phyloP scores from a whole-genome alignment of 2,797 vertebrate genomes.

The Manis crassicaudata region DNA sequence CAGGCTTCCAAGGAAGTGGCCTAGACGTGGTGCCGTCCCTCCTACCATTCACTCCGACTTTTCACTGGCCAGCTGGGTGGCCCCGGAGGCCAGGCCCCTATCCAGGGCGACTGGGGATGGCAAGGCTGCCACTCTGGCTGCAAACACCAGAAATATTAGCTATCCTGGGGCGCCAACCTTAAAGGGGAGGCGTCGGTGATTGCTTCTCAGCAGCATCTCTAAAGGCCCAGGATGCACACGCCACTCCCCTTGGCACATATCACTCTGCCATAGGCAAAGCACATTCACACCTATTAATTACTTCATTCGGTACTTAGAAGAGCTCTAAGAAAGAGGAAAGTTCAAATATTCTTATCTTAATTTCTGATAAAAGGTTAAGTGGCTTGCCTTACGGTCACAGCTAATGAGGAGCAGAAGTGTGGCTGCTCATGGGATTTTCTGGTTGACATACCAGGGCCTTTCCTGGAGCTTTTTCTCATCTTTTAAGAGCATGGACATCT shows the following conservation, averaged over 20 bases:
- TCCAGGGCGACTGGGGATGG: neutral
- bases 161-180: neutral
- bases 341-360: slow-evolving; percentile 60
- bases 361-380: slow-evolving; percentile 74
- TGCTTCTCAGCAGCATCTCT: neutral
- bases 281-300: slow-evolving; percentile 45
- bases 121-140: neutral
- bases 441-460: slow-evolving; percentile 30
- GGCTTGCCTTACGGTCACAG: slow-evolving; percentile 48
- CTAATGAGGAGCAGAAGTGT: slow-evolving; percentile 69
- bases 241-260: neutral
- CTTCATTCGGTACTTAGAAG: slow-evolving; percentile 45
- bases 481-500: neutral
- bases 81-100: neutral
- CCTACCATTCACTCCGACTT: neutral
- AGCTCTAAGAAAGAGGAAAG: slow-evolving; percentile 44
- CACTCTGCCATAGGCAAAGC: slow-evolving; percentile 3
- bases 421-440: neutral
- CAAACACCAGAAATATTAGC: neutral
- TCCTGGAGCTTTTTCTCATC: slow-evolving; percentile 7
- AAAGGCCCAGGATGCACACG: neutral
- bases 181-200: neutral
- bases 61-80: neutral
- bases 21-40: neutral
- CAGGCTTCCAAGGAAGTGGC: neutral